phyloP scores from a whole-genome alignment of 2,888 invertebrate genomes.

The Tinea trinotella region DNA sequence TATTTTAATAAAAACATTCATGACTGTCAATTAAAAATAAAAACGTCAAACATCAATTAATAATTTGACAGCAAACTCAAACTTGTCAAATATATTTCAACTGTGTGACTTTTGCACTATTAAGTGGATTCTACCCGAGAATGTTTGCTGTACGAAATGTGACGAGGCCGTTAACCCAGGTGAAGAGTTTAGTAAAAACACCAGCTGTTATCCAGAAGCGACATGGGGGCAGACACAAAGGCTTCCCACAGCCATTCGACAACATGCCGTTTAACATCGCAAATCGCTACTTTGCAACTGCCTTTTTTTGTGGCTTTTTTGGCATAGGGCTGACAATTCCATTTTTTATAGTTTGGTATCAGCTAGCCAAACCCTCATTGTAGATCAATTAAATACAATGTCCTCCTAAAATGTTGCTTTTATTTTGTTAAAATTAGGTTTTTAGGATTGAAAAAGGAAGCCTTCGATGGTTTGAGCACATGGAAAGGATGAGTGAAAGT shows the following conservation, averaged over 20 bases:
- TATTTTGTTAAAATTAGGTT: not conserved
- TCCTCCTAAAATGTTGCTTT: not conserved
- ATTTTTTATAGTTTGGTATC: conserved; percentile 48
- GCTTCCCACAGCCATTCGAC: conserved; percentile 37
- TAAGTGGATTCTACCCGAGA: not conserved
- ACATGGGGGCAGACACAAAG: not conserved
- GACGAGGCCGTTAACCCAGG: no score
- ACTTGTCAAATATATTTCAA: not conserved
- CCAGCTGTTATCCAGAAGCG: not conserved
- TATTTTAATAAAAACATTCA: no score
- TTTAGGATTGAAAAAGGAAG: no score
- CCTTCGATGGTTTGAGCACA: no score
- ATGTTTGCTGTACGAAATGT: no score
- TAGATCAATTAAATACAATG: conserved; percentile 25
- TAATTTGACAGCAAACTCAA: no score
- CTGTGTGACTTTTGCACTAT: not conserved
- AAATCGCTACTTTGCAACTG: conserved; percentile 44
- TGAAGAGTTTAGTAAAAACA: no score
- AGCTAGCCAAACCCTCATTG: conserved; percentile 50
- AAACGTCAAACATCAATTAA: no score
- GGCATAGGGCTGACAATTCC: conserved; percentile 51
- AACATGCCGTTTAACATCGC: conserved; percentile 46
- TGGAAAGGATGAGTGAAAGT: no score
- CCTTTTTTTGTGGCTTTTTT: conserved; percentile 40
- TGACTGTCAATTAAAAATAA: no score